Conservation (phyloP, 2,113 vertebrate genomes). For the Oryzias melastigma region DNA sequence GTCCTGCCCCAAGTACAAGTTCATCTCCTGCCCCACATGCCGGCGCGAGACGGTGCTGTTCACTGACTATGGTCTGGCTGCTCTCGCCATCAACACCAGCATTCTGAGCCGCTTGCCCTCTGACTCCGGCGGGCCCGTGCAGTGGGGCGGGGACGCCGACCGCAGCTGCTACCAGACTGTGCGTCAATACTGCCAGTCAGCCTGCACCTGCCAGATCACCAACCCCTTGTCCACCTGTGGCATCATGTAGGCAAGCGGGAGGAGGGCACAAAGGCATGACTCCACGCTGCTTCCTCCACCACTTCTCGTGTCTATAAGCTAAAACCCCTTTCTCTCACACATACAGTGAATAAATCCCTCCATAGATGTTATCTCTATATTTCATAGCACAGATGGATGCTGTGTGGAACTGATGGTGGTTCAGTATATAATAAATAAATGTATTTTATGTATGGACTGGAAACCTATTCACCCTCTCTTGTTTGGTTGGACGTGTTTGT, state of each 20-base stretch:
- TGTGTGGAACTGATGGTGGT: conserved; percentile 72
- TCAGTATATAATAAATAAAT: conserved; percentile 79
- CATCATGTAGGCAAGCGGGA: conserved; percentile 87
- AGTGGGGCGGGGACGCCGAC: conserved; percentile 94
- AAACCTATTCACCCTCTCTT: conserved; percentile 72
- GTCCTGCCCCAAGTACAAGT: conserved; percentile 99
- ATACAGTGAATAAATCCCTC: conserved; percentile 63
- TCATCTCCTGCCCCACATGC: conserved; percentile 98
- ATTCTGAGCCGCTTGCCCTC: conserved; percentile 94
- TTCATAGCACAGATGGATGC: conserved; percentile 79
- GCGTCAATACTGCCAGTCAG: conserved; percentile 97
- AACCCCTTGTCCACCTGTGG: conserved; percentile 95
- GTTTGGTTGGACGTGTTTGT: conserved; percentile 81
- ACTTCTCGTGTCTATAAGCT: conserved; percentile 59
- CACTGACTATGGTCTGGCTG: conserved; percentile 97
- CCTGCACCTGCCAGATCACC: conserved; percentile 94
- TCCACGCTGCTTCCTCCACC: conserved; percentile 31
- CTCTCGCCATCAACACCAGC: conserved; percentile 97
- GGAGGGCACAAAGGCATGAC: conserved; percentile 41
- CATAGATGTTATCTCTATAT: conserved; percentile 81
- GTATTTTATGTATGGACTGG: conserved; percentile 84
- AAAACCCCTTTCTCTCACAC: conserved; percentile 22
- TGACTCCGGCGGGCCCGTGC: conserved; percentile 84
- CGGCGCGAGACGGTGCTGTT: conserved; percentile 97
- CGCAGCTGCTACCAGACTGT: conserved; percentile 99